phyloP scores from a whole-genome alignment of 2,888 invertebrate genomes.

The Nemapogon koenigi region DNA sequence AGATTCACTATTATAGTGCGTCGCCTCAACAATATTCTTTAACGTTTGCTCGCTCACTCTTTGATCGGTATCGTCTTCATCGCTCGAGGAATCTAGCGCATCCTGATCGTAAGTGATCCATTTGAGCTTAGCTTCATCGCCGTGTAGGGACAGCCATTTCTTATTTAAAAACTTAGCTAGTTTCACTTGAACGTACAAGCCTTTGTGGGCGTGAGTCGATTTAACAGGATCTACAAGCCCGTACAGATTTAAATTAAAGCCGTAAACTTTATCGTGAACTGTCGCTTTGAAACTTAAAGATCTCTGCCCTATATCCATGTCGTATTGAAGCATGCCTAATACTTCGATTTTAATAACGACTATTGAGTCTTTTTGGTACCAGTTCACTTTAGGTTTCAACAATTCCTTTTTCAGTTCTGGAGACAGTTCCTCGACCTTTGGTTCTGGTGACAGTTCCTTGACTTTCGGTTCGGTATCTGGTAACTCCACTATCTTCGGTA shows the following conservation, averaged over 20 bases:
- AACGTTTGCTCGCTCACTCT: constrained; percentile 14
- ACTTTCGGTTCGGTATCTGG: too few species aligned
- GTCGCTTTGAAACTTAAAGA: too few species aligned
- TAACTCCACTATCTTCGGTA: too few species aligned
- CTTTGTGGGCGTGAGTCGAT: constrained; percentile 34
- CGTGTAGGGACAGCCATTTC: constrained; percentile 39
- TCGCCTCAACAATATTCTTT: constrained; percentile 21
- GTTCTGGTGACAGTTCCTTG: too few species aligned
- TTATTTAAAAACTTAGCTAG: constrained; percentile 30
- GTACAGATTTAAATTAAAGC: constrained; percentile 42
- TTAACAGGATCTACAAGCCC: constrained; percentile 30
- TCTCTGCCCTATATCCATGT: constrained; percentile 30
- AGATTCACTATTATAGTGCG: constrained; percentile 22
- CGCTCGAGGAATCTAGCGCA: constrained; percentile 34
- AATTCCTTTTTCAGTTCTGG: constrained; percentile 13
- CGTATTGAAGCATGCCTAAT: constrained; percentile 33
- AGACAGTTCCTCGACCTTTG: too few species aligned
- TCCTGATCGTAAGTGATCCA: constrained; percentile 30
- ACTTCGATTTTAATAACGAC: constrained; percentile 40
- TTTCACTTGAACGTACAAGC: constrained; percentile 38
- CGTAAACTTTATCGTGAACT: constrained; percentile 30
- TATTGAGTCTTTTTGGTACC: constrained; percentile 35
- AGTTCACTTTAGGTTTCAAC: constrained; percentile 31
- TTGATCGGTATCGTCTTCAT: constrained; percentile 24
- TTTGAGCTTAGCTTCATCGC: constrained; percentile 25